Base-by-base conservation (phyloP, 2,888 invertebrate genomes). In the Leptopterna dolabrata region DNA sequence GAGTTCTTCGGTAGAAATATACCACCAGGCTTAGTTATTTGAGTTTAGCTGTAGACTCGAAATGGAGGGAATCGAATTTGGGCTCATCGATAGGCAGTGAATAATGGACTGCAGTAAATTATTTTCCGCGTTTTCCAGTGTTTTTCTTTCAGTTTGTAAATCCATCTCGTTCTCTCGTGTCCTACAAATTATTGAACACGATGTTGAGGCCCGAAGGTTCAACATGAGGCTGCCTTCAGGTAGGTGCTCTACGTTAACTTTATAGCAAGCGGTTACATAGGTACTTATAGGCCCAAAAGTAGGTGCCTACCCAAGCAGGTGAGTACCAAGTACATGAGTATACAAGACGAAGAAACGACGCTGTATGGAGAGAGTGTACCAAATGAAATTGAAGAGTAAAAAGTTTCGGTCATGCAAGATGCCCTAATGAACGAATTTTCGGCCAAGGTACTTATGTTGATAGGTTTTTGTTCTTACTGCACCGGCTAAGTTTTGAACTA, bases 111-210 rank as follows among this genome's bases (percentile, higher is more conserved):
- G 73, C 36, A 16, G 73, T 16, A 73, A 73, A 30, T 73, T 73
- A 29, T 73, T 73, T 7, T 73, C 73, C 13, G 16, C n/a, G 3
- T 16, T 41, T 16, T 73, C n/a, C 6, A 19, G 36, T 16, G 36
- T 73, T 4, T 2, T 73, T 36, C 9, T 6, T 41, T 41, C 41
- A 0, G 36, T 73, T 73, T 41, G n/a, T 19, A 73, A 41, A 81
- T 55, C 30, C 6, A 81, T 81, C 24, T 81, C 81, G 3, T 29
- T 55, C 30, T 29, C 29, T 47, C 16, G n/a, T 16, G 30, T 30
- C 3, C 29, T 81, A 29, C n/a, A 51, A 81, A n/a, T n/a, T 14
- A 51, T 81, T 55, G 81, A 81, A 55, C 81, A 81, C 55, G 81
- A 81, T 29, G 81, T 4, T 27, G 29, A 27, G 29, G 51, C 51